phyloP scores from a whole-genome alignment of 2,797 vertebrate genomes.

The Rhodeus uyekii region DNA sequence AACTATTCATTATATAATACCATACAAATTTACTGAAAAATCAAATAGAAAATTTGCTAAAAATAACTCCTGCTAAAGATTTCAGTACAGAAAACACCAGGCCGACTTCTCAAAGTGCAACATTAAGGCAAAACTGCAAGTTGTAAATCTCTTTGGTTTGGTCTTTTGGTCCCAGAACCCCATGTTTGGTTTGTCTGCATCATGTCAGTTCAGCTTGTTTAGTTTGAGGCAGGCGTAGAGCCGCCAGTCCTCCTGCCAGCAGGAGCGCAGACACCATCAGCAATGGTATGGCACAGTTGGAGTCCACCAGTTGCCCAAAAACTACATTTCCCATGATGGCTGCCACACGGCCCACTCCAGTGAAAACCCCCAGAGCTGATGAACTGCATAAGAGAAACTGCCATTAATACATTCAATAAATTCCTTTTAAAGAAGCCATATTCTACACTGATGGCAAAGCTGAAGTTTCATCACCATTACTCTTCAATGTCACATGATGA shows the following conservation, averaged over 20 bases:
- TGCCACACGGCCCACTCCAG: slow-evolving; percentile 73
- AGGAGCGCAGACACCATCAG: slow-evolving; percentile 75
- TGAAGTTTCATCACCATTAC: background rate
- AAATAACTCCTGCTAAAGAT: background rate
- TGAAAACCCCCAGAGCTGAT: slow-evolving; percentile 79
- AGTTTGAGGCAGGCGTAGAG: slow-evolving; percentile 71
- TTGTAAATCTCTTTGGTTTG: background rate
- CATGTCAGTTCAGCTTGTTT: slow-evolving; percentile 73
- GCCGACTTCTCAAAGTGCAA: background rate
- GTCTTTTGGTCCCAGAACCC: background rate
- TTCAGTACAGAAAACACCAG: background rate
- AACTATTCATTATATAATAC: background rate
- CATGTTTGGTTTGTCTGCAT: slow-evolving; percentile 26
- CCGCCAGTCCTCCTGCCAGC: slow-evolving; percentile 69
- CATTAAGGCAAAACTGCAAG: slow-evolving; percentile 11
- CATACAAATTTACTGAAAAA: background rate
- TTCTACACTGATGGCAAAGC: background rate
- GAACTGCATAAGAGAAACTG: slow-evolving; percentile 64
- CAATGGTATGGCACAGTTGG: slow-evolving; percentile 73
- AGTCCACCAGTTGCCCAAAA: slow-evolving; percentile 77
- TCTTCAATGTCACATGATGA: background rate
- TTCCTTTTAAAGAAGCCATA: background rate
- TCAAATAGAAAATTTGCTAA: background rate
- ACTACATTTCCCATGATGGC: slow-evolving; percentile 75
- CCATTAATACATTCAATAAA: background rate